Conservation (phyloP, 2,888 invertebrate genomes). For the Ceriagrion tenellum region DNA sequence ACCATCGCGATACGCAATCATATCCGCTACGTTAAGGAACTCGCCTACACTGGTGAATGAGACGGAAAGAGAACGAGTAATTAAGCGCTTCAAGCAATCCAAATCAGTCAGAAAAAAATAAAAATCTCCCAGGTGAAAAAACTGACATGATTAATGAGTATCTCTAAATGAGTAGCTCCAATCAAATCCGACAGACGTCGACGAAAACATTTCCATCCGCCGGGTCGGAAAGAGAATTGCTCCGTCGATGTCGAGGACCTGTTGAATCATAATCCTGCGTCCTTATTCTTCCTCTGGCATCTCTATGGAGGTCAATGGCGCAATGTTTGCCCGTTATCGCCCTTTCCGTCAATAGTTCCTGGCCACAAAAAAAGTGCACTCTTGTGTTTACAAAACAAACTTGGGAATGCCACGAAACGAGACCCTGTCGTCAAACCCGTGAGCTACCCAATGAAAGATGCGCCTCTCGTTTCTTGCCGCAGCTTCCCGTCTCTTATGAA, state of each 20-base stretch:
- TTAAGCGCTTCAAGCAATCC: no score
- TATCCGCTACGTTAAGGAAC: no score
- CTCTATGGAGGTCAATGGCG: slow-evolving; percentile 22
- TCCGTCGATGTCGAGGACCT: not conserved
- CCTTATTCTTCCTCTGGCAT: not conserved
- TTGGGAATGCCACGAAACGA: not conserved
- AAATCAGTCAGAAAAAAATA: no score
- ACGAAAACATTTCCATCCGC: not conserved
- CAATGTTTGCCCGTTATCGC: slow-evolving; percentile 5
- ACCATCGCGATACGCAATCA: no score
- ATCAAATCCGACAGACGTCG: no score
- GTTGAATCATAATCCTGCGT: not conserved
- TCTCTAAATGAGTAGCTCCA: no score
- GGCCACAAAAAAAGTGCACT: not conserved
- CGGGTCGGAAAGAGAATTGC: not conserved
- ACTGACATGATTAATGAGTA: no score
- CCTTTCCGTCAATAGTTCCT: not conserved
- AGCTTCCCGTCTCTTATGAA: not conserved
- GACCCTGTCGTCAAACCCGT: not conserved
- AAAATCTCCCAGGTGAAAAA: no score
- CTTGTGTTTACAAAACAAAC: not conserved
- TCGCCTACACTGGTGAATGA: no score
- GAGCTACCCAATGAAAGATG: not conserved
- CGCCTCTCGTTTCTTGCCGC: not conserved
- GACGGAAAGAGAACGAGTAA: no score